These are phyloP conservation scores for Dolomedes plantarius DNA, from an alignment of 2,888 invertebrate species.

Conservation along the genomic window DNA sequence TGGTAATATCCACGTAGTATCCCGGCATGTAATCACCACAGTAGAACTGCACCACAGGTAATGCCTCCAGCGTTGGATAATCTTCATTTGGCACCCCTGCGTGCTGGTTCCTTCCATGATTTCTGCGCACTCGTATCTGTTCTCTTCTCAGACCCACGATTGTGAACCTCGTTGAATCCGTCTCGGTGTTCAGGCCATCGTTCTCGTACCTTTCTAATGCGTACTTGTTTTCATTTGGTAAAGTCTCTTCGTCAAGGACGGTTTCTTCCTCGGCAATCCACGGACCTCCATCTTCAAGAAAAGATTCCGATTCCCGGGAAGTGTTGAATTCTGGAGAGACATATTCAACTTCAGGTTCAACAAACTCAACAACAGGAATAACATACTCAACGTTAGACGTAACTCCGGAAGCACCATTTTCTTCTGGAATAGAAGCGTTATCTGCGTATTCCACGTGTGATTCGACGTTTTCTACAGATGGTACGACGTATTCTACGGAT, in stretches of 20 bases:
- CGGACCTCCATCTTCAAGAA: background rate
- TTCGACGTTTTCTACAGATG: constrained; percentile 31
- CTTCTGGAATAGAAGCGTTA: background rate
- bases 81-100: constrained; percentile 25
- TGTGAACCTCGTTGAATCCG: background rate
- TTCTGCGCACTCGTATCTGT: background rate
- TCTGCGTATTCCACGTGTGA: constrained; percentile 32
- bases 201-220: constrained; percentile 10
- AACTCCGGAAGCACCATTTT: background rate
- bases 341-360: constrained; percentile 41
- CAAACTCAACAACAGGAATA: constrained; percentile 16
- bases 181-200: background rate
- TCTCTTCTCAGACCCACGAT: background rate
- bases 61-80: constrained; percentile 32
- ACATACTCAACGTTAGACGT: constrained; percentile 31
- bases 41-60: constrained; percentile 34
- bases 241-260: background rate
- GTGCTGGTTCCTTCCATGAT: constrained; percentile 10
- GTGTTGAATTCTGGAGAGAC: background rate
- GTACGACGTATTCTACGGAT: constrained; percentile 34
- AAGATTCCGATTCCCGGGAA: background rate
- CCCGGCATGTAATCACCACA: constrained; percentile 43
- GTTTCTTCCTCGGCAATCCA: background rate
- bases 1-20: constrained; percentile 49
- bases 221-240: background rate